These are phyloP conservation scores for Botia kubotai DNA, from an alignment of 2,797 vertebrate genomes.

Conservation along the genomic window DNA sequence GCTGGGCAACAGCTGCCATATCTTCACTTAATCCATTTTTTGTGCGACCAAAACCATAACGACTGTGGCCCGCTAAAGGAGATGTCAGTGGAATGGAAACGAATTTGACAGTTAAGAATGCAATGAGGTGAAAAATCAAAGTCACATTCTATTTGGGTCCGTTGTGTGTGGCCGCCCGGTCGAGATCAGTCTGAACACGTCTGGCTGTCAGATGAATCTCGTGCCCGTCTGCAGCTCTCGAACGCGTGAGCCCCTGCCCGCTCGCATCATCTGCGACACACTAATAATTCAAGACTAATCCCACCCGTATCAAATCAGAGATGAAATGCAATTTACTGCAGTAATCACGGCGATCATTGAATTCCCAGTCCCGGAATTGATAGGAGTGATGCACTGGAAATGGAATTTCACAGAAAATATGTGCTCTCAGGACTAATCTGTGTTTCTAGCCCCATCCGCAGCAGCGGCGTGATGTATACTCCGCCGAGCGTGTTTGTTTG, in stretches of 20 bases:
- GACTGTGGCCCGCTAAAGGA: no score
- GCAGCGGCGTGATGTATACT: conserved; percentile 17
- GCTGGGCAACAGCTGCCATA: conserved; percentile 11
- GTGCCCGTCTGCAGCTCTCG: conserved; percentile 13
- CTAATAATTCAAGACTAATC: conserved; percentile 61
- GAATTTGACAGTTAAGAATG: conserved; percentile 81
- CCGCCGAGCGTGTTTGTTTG: conserved; percentile 13
- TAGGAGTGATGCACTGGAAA: conserved; percentile 25
- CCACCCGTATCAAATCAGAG: conserved; percentile 43
- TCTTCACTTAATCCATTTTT: conserved; percentile 54
- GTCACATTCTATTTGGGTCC: conserved; percentile 77
- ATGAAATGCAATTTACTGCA: conserved; percentile 53
- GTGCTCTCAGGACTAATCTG: conserved; percentile 30
- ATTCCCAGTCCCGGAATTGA: conserved; percentile 38
- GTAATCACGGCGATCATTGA: conserved; percentile 38
- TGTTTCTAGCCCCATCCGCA: conserved; percentile 5
- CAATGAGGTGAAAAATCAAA: conserved; percentile 86
- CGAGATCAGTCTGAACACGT: conserved; percentile 67
- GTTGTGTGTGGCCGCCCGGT: conserved; percentile 70
- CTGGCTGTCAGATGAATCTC: conserved; percentile 28
- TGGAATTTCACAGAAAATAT: conserved; percentile 44
- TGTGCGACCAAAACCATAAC: conserved; percentile 53
- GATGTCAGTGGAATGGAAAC: conserved; percentile 77
- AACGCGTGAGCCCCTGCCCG: conserved; percentile 14
- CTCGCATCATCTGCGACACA: conserved; percentile 38